Conservation (phyloP, 2,888 invertebrate species). For the Callyntrura sp. region DNA sequence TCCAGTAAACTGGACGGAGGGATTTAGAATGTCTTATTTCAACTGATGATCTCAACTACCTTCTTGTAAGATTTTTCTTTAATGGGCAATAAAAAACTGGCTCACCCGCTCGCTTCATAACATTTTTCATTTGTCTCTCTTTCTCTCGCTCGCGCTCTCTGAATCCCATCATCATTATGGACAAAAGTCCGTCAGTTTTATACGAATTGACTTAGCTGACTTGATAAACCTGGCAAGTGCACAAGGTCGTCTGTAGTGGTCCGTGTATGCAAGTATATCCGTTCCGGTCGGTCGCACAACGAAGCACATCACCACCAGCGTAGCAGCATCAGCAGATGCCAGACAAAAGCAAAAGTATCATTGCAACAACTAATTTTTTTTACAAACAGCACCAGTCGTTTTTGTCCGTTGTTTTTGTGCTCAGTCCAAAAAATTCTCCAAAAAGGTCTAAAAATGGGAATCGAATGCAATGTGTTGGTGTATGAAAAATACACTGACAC, state of each 20-base stretch:
- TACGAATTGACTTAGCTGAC: constrained; percentile 20
- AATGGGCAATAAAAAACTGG: constrained; percentile 62
- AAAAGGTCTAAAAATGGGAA: constrained; percentile 17
- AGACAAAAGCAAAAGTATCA: constrained; percentile 29
- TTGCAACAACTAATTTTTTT: constrained; percentile 43
- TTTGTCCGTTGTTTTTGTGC: constrained; percentile 33
- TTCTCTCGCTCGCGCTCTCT: not conserved
- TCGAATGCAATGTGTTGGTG: not conserved
- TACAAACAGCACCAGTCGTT: constrained; percentile 15
- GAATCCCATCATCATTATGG: constrained; percentile 5
- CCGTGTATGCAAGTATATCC: constrained; percentile 51
- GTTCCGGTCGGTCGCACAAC: constrained; percentile 61
- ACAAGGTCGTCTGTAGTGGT: constrained; percentile 64
- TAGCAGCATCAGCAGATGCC: not conserved
- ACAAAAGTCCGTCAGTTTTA: not conserved
- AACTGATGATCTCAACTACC: constrained; percentile 48
- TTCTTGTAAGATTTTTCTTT: constrained; percentile 56
- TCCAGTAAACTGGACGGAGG: constrained; percentile 44
- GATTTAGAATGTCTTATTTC: constrained; percentile 60
- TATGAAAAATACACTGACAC: not conserved
- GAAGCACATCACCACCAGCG: not conserved
- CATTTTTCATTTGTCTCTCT: constrained; percentile 15
- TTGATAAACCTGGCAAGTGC: constrained; percentile 47
- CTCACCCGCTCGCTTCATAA: constrained; percentile 7
- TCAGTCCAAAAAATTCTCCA: constrained; percentile 32